Conservation (phyloP, 2,113 vertebrate genomes). For the Terrapene triunguis region DNA sequence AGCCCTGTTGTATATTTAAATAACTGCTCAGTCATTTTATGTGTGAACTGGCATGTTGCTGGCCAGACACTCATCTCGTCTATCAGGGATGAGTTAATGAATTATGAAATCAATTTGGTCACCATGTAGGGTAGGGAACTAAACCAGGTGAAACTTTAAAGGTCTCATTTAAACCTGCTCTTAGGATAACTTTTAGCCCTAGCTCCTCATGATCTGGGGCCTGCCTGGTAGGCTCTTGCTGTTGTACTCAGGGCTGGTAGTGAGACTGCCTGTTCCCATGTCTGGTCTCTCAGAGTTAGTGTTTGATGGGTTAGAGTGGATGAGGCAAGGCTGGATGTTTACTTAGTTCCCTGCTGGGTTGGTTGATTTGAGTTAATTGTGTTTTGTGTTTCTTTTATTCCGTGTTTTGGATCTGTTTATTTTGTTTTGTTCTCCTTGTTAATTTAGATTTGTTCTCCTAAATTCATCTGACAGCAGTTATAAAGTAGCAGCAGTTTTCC, state of each 20-base stretch:
- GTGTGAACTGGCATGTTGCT: fast-evolving
- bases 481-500: background rate
- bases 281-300: background rate
- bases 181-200: background rate
- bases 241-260: background rate
- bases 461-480: fast-evolving
- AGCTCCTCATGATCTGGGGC: background rate
- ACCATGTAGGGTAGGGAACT: fast-evolving
- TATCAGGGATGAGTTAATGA: background rate
- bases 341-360: background rate
- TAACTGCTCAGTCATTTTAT: fast-evolving
- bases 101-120: background rate
- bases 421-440: background rate
- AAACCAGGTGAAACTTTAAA: background rate
- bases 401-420: background rate
- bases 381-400: background rate
- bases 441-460: background rate
- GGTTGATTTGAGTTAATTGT: background rate
- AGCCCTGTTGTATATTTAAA: background rate
- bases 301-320: fast-evolving
- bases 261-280: fast-evolving
- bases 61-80: background rate
- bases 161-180: background rate
- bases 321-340: background rate
- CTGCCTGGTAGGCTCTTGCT: background rate